Base-by-base conservation (phyloP, 2,888 invertebrate genomes). In the Drosophila cognata region DNA sequence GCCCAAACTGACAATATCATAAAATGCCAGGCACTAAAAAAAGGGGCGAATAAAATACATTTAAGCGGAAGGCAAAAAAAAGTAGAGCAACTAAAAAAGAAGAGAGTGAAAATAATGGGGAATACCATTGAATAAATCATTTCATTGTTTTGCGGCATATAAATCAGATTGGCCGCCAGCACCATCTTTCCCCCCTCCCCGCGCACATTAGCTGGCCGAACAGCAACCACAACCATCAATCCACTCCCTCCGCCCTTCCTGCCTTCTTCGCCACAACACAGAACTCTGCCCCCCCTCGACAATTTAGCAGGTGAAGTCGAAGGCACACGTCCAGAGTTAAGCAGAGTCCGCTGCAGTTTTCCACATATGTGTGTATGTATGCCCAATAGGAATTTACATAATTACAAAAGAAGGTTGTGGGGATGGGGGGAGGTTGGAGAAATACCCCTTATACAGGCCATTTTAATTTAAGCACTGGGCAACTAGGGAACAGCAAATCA, bases 91-190 rank as follows among this genome's bases (percentile, higher is more conserved):
- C 16, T 25, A 46, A 29, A 33, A 41, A 61, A 58, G 52, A 51
- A 66, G 70, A 73, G 43, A 68, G 71, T 63, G 53, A 58, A 59
- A 71, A 52, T 73, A 62, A 62, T 60, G 66, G 77, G 69, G 66
- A 75, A 66, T 67, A 69, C 48, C 65, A 66, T 61, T 57, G 38
- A 56, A 57, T 57, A 71, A 73, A 88, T 89, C 79, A 89, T 89
- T 88, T 88, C 79, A 85, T 89, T 88, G 86, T 67, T 84, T 77
- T 63, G 69, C 71, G 77, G 71, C 81, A 74, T 85, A 77, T 77
- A 88, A 89, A 85, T 89, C 86, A 74, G 80, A 88, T 81, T 60
- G 75, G 62, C 65, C 74, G 77, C 46, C 46, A 25, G 21, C 25
- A 46, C 46, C 25, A 25, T 21, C 21, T 25, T 46, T 16, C 16